These are phyloP conservation scores for Mixornis gularis DNA, from an alignment of 2,113 vertebrate species.

Conservation along the genomic window DNA sequence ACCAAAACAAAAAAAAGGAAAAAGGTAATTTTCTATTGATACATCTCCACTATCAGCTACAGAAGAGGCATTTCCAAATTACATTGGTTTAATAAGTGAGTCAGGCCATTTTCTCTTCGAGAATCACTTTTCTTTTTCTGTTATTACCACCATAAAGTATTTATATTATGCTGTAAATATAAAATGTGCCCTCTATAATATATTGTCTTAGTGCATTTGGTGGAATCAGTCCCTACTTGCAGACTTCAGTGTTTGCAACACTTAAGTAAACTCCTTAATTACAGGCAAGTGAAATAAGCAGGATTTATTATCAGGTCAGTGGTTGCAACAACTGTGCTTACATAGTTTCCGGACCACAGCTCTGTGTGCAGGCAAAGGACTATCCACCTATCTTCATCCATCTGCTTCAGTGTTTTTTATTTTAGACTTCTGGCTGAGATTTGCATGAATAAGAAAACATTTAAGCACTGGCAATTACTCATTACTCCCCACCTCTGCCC, in stretches of 20 bases:
- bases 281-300: not conserved
- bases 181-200: conserved; percentile 15
- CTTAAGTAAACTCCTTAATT: conserved; percentile 10
- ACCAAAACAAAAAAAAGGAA: not conserved
- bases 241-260: not conserved
- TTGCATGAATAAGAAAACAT: not conserved
- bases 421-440: not conserved
- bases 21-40: not conserved
- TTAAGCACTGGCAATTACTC: not conserved
- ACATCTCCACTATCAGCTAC: not conserved
- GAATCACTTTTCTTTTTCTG: conserved; percentile 38
- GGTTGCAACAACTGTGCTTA: not conserved
- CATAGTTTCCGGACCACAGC: not conserved
- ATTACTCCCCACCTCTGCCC: not conserved
- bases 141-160: conserved; percentile 29
- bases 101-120: not conserved
- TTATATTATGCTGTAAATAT: conserved; percentile 51
- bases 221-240: not conserved
- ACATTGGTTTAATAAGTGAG: not conserved
- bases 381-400: not conserved
- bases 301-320: not conserved
- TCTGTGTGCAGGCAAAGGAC: not conserved
- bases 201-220: not conserved
- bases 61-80: not conserved
- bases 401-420: not conserved